Base-by-base conservation (phyloP, 2,113 vertebrate genomes). In the Neopipo cinnamomea region DNA sequence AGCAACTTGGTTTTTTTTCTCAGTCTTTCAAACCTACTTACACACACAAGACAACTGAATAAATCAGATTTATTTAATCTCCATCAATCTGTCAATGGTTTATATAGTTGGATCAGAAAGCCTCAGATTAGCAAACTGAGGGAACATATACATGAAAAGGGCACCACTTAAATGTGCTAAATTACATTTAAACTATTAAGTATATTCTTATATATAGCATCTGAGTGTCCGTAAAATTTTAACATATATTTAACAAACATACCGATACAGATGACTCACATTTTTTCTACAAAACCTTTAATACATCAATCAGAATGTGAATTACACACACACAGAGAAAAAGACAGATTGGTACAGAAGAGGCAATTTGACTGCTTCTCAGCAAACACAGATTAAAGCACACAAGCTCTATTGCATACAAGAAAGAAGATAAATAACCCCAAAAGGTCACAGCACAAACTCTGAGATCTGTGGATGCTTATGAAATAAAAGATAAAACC, bases 351-450 rank as follows among this genome's bases (percentile, higher is more conserved):
- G 81, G 77, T 70, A 93, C 79, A 63, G 66, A 76, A 93, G 55
- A 93, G 88, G 90, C 84, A 95, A 92, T 96, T 96, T 97, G 94
- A 92, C 95, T 96, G 68, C 67, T 85, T 96, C 72, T 91, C 89
- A 97, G 80, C 81, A 96, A 97, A 88, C 53, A 85, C 73, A 96
- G 92, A 97, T 97, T 94, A 96, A 82, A 96, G 93, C 46, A 59
- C 86, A 80, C 76, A 97, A 97, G 59, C 95, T 92, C 74, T 58
- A 88, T 16, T 41, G 66, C 61, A 89, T 44, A 91, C 59, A 73
- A 90, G 58, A 89, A 76, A 44, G 46, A 91, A 87, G 70, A 93
- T 58, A 93, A 92, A 88, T 88, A 95, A 76, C 39, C 72, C 52
- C 76, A 85, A 65, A 91, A 97, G 59, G 46, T 96, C 74, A 90